Conservation (phyloP, 2,888 invertebrate genomes). For the Timema podura region DNA sequence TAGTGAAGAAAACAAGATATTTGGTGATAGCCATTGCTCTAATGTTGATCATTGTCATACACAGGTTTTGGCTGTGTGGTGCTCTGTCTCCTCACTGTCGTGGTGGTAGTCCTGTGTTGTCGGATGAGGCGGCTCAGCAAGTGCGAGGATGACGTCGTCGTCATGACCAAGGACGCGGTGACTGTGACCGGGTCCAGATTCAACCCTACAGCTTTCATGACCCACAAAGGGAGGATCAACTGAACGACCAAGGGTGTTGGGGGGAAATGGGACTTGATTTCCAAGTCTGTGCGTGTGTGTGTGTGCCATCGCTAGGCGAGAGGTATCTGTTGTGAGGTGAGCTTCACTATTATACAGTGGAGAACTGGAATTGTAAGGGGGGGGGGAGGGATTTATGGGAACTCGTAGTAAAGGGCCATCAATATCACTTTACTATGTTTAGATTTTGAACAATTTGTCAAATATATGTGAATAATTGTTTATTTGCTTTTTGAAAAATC, state of each 20-base stretch:
- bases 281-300: neutral
- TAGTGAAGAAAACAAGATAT: too few relatives aligned
- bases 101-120: constrained; percentile 70
- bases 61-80: constrained; percentile 59
- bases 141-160: constrained; percentile 44
- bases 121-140: constrained; percentile 57
- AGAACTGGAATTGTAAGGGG: too few relatives aligned
- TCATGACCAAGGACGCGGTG: constrained; percentile 14
- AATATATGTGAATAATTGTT: too few relatives aligned
- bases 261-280: neutral
- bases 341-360: too few relatives aligned
- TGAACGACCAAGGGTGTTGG: constrained; percentile 36
- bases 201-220: constrained; percentile 53
- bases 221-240: constrained; percentile 61
- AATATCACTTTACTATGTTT: too few relatives aligned
- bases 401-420: too few relatives aligned
- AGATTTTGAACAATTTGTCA: too few relatives aligned
- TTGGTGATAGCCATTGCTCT: neutral
- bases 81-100: constrained; percentile 66
- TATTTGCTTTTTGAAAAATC: too few relatives aligned
- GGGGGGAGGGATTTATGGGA: too few relatives aligned
- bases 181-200: constrained; percentile 34
- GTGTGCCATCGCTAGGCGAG: neutral
- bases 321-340: neutral
- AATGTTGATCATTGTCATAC: neutral